phyloP scores from a whole-genome alignment of 2,113 vertebrate species.

The Dendrocopos noguchii region DNA sequence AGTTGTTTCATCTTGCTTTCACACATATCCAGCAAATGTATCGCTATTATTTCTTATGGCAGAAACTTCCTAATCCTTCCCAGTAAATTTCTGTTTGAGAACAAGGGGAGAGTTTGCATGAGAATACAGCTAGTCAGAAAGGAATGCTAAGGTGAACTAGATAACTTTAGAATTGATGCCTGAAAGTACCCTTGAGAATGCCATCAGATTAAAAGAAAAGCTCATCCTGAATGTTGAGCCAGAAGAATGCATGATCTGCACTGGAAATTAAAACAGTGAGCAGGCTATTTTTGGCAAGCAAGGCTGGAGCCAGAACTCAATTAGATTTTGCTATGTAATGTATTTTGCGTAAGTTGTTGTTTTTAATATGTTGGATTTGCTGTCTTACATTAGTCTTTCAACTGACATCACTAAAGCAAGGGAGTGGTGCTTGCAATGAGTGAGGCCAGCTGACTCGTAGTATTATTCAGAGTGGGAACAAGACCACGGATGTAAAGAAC shows the following conservation, averaged over 20 bases:
- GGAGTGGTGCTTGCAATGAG: background rate
- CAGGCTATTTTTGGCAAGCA: background rate
- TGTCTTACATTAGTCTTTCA: background rate
- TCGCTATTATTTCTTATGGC: background rate
- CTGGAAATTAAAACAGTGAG: background rate
- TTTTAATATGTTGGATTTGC: background rate
- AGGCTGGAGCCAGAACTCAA: background rate
- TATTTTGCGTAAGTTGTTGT: background rate
- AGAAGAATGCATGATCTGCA: background rate
- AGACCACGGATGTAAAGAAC: background rate
- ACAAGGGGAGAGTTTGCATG: background rate
- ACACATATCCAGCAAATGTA: background rate
- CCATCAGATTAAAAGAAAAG: background rate
- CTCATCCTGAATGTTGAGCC: background rate
- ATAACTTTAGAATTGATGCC: background rate
- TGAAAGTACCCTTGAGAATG: background rate
- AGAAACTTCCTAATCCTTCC: conserved; percentile 13
- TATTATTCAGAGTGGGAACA: background rate
- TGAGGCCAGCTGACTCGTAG: background rate
- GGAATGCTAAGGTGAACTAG: background rate
- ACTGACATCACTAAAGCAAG: background rate
- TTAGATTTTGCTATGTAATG: background rate
- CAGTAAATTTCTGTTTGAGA: background rate
- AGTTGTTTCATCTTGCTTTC: background rate
- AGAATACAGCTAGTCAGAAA: background rate